Evolutionary conservation across 2,113 vertebrate genomes (phyloP).

Genomic region (Chitala chitala): DNA sequence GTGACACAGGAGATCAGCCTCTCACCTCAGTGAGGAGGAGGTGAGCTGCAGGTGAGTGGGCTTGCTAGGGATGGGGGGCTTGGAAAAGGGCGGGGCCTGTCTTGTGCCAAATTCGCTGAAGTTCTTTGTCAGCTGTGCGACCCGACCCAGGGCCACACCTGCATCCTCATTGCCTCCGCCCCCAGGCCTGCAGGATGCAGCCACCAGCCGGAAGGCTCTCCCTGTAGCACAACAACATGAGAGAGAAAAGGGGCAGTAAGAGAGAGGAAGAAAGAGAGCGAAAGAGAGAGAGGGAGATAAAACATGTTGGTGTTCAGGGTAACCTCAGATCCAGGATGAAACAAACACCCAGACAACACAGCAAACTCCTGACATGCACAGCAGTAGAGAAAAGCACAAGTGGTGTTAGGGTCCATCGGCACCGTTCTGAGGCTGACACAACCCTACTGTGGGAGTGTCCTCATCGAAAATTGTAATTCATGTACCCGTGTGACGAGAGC

Average conservation of each 20-base stretch:
- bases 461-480: background rate
- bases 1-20: background rate
- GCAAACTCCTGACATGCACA: background rate
- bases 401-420: background rate
- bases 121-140: conserved; percentile 65
- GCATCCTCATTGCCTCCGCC: conserved; percentile 19
- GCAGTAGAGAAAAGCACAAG: background rate
- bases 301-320: background rate
- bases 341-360: background rate
- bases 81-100: conserved; percentile 35
- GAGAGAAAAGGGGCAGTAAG: background rate
- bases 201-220: conserved; percentile 30
- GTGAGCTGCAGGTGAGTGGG: conserved; percentile 54
- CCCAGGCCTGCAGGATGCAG: conserved; percentile 31
- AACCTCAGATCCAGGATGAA: background rate
- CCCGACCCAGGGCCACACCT: conserved; percentile 51
- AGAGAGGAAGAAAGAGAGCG: conserved; percentile 6
- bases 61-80: conserved; percentile 61
- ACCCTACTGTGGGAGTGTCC: background rate
- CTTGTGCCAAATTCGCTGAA: conserved; percentile 44
- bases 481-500: no score
- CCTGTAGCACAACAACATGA: conserved; percentile 34
- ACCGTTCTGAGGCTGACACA: background rate
- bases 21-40: conserved; percentile 62
- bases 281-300: background rate